Base-by-base conservation (phyloP, 2,797 vertebrate genomes). In the Mormyrops attenuatus region DNA sequence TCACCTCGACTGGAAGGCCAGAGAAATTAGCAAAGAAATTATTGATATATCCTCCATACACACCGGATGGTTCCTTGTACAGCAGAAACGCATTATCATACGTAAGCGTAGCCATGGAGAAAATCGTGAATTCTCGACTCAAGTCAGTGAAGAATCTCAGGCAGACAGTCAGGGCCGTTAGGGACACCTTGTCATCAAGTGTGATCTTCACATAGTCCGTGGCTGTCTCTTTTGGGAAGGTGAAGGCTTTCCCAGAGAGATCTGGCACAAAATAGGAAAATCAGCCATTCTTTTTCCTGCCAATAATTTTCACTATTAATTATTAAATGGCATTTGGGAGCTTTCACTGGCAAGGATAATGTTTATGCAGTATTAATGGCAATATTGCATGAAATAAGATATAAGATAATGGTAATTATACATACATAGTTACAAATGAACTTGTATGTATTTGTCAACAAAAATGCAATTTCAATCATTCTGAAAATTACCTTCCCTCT, bases 151-250 rank as follows among this genome's bases (percentile, higher is more conserved):
- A 93, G 90, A 93, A 93, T 57, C 92, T 22, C 47, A 91, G 84
- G 88, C 94, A 94, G 47, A 94, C 15, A 0, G 92, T 93, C 8
- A 94, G 50, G 9, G 90, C 91, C 34, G 91, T 1, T 26, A 94
- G 85, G 3, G 90, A 44, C 3, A 88, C 44, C 0, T 89, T 4
- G 15, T 91, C 1, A 0, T 26, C 5, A 30, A 90, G 11, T 0
- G 85, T 90, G 82, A 94, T 47, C 4, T 53, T 90, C 66, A 94
- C 91, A 0, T 92, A 73, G 53, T 86, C 88, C 0, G 0, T 88
- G 11, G 17, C 47, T 15, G 92, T 91, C 63, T 90, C 87, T 82
- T 5, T 89, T 4, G 93, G 92, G 87, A 95, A 95, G 13, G 93
- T 88, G 77, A 94, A 91, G 2, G 90, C 91, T 13, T 94, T 92